Conservation (phyloP, 2,888 invertebrate species). For the Phengaris arion region DNA sequence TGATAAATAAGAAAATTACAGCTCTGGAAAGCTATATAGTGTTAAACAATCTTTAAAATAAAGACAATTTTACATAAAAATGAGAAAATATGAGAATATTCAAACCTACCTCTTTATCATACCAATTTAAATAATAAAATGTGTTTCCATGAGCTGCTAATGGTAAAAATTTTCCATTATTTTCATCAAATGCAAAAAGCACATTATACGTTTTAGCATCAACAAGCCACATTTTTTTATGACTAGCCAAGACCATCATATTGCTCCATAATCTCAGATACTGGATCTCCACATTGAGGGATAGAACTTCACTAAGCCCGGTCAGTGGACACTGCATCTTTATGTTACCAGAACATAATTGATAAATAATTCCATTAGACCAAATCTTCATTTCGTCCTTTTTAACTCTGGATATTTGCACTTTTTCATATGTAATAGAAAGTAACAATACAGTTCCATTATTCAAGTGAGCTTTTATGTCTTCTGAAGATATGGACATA, state of each 20-base stretch:
- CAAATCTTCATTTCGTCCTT: constrained; percentile 29
- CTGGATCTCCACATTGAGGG: constrained; percentile 43
- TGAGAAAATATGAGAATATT: neutral
- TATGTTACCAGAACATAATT: constrained; percentile 44
- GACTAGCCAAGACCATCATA: constrained; percentile 48
- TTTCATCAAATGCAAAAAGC: constrained; percentile 51
- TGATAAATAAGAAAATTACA: no score
- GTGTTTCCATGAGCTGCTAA: constrained; percentile 50
- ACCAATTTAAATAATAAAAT: constrained; percentile 60
- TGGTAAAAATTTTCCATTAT: constrained; percentile 50
- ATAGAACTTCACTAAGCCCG: constrained; percentile 49
- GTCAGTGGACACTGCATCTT: constrained; percentile 56
- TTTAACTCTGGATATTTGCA: constrained; percentile 34
- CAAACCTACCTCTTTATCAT: constrained; percentile 52
- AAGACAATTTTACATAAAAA: neutral
- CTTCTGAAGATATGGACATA: constrained; percentile 45
- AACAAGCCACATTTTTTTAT: constrained; percentile 57
- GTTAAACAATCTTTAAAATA: no score
- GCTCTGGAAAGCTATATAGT: no score
- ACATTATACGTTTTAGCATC: constrained; percentile 51
- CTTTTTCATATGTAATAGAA: constrained; percentile 50
- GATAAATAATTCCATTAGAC: constrained; percentile 50
- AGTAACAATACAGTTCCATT: constrained; percentile 45
- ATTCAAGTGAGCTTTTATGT: constrained; percentile 47
- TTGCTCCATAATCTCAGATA: constrained; percentile 55